phyloP scores from a whole-genome alignment of 2,888 invertebrate genomes.

The Cheilosia grossa region DNA sequence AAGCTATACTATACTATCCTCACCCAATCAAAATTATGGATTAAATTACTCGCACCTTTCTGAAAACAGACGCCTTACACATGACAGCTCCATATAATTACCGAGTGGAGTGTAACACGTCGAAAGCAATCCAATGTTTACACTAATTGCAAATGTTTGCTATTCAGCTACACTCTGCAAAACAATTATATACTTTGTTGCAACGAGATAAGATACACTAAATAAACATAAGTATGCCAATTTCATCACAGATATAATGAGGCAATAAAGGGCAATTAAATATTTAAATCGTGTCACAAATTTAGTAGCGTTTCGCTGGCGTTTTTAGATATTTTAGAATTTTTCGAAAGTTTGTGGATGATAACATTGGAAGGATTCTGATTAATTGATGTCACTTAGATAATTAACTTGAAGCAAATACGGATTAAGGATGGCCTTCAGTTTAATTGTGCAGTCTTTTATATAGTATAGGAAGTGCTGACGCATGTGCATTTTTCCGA shows the following conservation, averaged over 20 bases:
- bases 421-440: too few relatives aligned
- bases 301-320: background rate
- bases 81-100: background rate
- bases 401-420: background rate
- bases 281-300: background rate
- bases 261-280: background rate
- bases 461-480: too few relatives aligned
- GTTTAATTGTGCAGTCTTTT: too few relatives aligned
- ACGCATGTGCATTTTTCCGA: too few relatives aligned
- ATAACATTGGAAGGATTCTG: background rate
- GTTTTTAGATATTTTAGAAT: background rate
- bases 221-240: background rate
- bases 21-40: background rate
- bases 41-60: too few relatives aligned
- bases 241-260: background rate
- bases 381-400: background rate
- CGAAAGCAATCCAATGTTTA: background rate
- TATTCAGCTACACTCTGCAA: background rate
- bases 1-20: background rate
- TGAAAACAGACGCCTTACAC: background rate
- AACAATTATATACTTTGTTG: conserved; percentile 8
- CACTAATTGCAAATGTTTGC: conserved; percentile 4
- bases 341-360: background rate
- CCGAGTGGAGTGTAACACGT: background rate
- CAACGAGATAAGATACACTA: conserved; percentile 4